Evolutionary conservation across 2,113 vertebrate species (phyloP).

Genomic region (Eretmochelys imbricata): DNA sequence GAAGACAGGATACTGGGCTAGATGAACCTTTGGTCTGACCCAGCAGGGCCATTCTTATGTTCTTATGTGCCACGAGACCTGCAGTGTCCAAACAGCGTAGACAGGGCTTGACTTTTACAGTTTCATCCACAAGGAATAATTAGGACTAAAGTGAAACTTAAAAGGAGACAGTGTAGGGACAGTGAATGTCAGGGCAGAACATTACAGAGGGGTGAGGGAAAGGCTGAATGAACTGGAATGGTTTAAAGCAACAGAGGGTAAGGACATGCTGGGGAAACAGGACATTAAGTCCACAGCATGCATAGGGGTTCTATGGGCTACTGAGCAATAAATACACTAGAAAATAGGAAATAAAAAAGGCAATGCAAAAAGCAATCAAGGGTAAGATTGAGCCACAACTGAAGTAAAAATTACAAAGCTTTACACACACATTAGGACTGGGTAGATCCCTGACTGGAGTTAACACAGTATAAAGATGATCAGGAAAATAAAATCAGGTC

Average conservation of each 20-base stretch:
- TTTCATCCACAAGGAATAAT: not conserved
- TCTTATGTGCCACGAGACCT: not conserved
- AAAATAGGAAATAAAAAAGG: slow-evolving; percentile 43
- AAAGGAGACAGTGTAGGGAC: not conserved
- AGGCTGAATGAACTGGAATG: slow-evolving; percentile 2
- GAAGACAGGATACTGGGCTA: no score
- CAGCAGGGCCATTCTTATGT: no score
- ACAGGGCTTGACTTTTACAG: not conserved
- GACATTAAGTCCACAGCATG: not conserved
- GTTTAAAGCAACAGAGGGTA: not conserved
- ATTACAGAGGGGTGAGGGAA: not conserved
- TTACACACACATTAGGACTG: not conserved
- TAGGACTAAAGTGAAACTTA: not conserved
- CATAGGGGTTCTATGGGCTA: slow-evolving; percentile 14
- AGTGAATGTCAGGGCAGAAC: not conserved
- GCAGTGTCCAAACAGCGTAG: not conserved
- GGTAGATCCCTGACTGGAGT: not conserved
- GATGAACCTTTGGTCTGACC: no score
- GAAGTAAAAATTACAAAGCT: slow-evolving; percentile 18
- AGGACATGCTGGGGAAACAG: slow-evolving; percentile 21
- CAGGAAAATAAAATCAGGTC: not conserved
- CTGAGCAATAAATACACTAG: slow-evolving; percentile 50
- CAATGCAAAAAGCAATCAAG: slow-evolving; percentile 49
- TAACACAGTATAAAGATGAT: not conserved
- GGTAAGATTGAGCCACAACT: not conserved